Evolutionary conservation across 2,797 vertebrate genomes (phyloP).

Genomic region (Valencia hispanica): DNA sequence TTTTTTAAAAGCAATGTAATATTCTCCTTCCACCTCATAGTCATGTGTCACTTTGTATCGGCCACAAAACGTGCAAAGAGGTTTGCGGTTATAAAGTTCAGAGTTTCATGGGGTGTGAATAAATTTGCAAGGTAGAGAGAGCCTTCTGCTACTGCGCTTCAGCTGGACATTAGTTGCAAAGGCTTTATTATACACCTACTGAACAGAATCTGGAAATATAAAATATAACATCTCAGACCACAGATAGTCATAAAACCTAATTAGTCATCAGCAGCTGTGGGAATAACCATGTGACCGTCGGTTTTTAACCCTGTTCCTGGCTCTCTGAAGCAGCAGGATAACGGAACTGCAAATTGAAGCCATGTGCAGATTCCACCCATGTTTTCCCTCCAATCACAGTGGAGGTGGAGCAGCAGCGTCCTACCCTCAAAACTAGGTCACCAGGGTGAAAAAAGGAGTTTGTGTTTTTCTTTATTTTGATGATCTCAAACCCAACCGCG

Average conservation of each 20-base stretch:
- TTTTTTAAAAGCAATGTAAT: too few species aligned
- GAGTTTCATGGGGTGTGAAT: too few species aligned
- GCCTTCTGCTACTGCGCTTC: too few species aligned
- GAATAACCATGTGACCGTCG: neutral
- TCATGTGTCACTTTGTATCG: neutral
- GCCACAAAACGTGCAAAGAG: neutral
- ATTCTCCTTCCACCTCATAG: neutral
- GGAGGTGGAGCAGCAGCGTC: conserved; percentile 8
- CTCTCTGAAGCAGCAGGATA: neutral
- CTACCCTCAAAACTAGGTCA: neutral
- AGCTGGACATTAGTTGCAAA: too few species aligned
- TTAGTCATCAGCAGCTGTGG: neutral
- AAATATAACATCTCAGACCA: neutral
- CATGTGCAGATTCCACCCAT: conserved; percentile 30
- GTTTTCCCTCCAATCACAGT: conserved; percentile 44
- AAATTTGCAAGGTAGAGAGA: too few species aligned
- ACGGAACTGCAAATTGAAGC: conserved; percentile 38
- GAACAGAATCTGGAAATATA: neutral
- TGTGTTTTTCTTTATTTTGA: neutral
- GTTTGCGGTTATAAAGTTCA: neutral
- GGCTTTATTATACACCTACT: neutral
- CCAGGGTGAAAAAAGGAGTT: conserved; percentile 2
- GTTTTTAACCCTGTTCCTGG: conserved; percentile 2
- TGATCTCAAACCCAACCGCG: neutral
- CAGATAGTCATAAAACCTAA: neutral